A percentile compares a stretch with the other conserved stretches of the same genome.
Conservation (phyloP, 2,797 vertebrate species). For the Pseudomugil gertrudae region DNA sequence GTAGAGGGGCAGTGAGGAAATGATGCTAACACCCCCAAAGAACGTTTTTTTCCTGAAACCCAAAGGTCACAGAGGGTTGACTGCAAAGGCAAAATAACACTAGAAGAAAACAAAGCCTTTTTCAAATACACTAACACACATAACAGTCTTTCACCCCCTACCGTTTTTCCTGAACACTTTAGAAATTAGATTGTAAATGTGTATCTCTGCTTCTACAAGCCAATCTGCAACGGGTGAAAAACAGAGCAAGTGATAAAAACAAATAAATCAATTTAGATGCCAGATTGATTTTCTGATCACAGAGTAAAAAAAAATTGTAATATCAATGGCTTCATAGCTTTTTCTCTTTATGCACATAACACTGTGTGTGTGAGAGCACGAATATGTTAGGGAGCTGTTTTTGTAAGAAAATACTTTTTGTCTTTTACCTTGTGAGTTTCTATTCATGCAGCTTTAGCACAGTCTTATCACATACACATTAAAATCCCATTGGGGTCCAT, state of each 20-base stretch:
- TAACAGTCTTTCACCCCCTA: constrained; percentile 2
- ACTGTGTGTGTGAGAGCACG: constrained; percentile 25
- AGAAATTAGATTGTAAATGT: constrained; percentile 72
- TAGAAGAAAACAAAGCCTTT: constrained; percentile 56
- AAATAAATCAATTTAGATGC: constrained; percentile 77
- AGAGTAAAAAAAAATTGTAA: constrained; percentile 74
- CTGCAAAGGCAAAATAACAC: constrained; percentile 25
- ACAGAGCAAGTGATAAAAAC: constrained; percentile 70
- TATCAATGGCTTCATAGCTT: constrained; percentile 61
- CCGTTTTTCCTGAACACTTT: constrained; percentile 55
- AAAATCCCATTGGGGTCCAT: constrained; percentile 55
- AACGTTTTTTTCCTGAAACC: constrained; percentile 36
- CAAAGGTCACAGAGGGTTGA: constrained; percentile 53
- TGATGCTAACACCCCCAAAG: constrained; percentile 36
- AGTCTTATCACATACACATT: constrained; percentile 54
- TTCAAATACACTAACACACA: constrained; percentile 54
- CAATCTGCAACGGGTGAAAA: constrained; percentile 61
- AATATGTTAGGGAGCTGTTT: constrained; percentile 37
- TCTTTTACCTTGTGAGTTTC: constrained; percentile 22
- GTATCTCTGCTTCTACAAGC: constrained; percentile 67
- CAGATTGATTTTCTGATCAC: constrained; percentile 72
- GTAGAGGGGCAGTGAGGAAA: constrained; percentile 35
- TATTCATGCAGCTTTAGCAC: constrained; percentile 53
- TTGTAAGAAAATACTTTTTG: constrained; percentile 26
- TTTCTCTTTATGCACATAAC: constrained; percentile 57